A percentile compares a stretch with the other conserved stretches of the same genome.
phyloP scores from a whole-genome alignment of 2,797 vertebrate species.

The Epinephelus malabaricus region DNA sequence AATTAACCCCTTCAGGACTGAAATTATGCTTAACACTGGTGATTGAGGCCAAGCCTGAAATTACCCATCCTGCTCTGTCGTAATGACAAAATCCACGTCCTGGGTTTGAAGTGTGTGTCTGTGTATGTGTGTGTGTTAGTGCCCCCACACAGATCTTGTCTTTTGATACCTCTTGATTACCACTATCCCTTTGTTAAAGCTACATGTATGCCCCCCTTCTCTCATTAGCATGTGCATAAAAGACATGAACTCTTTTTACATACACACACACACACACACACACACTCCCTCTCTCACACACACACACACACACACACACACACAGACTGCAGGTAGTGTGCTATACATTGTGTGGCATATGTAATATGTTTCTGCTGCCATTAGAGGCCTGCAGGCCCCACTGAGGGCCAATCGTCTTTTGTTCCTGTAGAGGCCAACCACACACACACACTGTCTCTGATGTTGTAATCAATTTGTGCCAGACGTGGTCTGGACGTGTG shows the following conservation, averaged over 20 bases:
- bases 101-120: slow-evolving; percentile 46
- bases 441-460: slow-evolving; percentile 69
- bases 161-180: slow-evolving; percentile 67
- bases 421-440: slow-evolving; percentile 60
- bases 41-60: slow-evolving; percentile 86
- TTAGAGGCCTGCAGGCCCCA: slow-evolving; percentile 59
- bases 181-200: slow-evolving; percentile 70
- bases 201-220: slow-evolving; percentile 60
- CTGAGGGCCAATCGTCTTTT: slow-evolving; percentile 66
- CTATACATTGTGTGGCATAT: slow-evolving; percentile 57
- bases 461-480: slow-evolving; percentile 88
- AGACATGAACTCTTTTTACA: slow-evolving; percentile 11
- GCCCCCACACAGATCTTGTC: not conserved
- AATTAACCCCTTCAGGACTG: slow-evolving; percentile 87
- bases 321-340: slow-evolving; percentile 50
- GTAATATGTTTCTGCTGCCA: slow-evolving; percentile 62
- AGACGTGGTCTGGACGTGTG: slow-evolving; percentile 85
- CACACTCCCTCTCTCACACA: not conserved
- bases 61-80: slow-evolving; percentile 78
- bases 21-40: slow-evolving; percentile 82
- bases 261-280: not conserved
- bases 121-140: slow-evolving; percentile 24
- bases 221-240: slow-evolving; percentile 73
- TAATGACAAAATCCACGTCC: slow-evolving; percentile 68
- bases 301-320: slow-evolving; percentile 33